Percentiles rank a stretch among this genome's conserved stretches.
These are phyloP conservation scores for Clunio marinus DNA, from an alignment of 2,888 invertebrate genomes.

Conservation along the genomic window DNA sequence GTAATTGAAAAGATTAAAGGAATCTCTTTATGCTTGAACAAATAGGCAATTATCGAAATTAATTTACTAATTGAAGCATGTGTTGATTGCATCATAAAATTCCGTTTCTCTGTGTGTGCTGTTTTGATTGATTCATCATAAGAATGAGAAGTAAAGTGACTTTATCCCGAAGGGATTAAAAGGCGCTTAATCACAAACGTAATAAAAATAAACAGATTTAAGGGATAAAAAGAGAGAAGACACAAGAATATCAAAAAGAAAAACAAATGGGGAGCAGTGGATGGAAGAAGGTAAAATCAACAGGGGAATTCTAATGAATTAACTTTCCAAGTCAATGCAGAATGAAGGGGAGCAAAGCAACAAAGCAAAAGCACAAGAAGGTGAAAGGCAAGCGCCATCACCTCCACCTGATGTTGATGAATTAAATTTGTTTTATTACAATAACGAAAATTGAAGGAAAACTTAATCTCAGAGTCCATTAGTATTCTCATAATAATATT, in stretches of 20 bases:
- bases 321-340: too few relatives aligned
- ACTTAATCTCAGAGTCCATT: slow-evolving; percentile 12
- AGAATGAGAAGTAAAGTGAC: neutral
- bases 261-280: slow-evolving; percentile 11
- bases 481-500: neutral
- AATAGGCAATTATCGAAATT: slow-evolving; percentile 6
- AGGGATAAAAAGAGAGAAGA: too few relatives aligned
- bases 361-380: too few relatives aligned
- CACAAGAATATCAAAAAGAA: neutral
- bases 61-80: slow-evolving; percentile 17
- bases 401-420: slow-evolving; percentile 1
- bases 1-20: slow-evolving; percentile 8
- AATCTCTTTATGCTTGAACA: neutral
- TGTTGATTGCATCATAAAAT: slow-evolving; percentile 23
- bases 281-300: slow-evolving; percentile 13
- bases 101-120: neutral
- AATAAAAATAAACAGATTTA: slow-evolving; percentile 21
- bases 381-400: too few relatives aligned
- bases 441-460: neutral
- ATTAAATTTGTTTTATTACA: slow-evolving; percentile 8
- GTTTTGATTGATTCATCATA: neutral
- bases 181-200: slow-evolving; percentile 23
- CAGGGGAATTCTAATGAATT: slow-evolving; percentile 21
- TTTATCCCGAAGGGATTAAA: slow-evolving; percentile 17
- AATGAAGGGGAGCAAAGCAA: neutral